Conservation (phyloP, 2,113 vertebrate species). For the mouse (Mus musculus) region DNA sequence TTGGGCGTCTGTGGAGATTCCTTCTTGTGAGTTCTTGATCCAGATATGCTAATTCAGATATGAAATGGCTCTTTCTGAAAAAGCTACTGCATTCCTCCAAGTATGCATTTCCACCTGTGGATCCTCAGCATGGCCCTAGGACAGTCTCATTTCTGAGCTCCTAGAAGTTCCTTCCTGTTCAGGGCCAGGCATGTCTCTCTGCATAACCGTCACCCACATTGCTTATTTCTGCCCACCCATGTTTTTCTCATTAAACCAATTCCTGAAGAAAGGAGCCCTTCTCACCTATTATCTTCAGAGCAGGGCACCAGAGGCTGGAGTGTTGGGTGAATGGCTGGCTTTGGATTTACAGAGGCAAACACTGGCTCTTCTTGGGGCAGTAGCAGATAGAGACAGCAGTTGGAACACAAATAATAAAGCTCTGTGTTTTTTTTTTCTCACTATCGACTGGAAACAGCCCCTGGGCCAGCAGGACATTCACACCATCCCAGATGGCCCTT, state of each 20-base stretch:
- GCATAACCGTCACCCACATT: neutral
- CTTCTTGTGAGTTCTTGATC: neutral
- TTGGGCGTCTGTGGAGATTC: neutral
- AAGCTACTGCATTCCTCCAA: neutral
- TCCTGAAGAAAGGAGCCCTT: neutral
- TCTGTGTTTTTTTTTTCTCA: neutral
- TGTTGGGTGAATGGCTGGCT: neutral
- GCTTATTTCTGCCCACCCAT: neutral
- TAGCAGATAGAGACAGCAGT: neutral
- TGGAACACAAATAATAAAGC: neutral
- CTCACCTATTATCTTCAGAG: neutral
- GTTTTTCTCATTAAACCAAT: neutral
- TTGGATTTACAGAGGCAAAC: neutral
- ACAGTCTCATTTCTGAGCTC: neutral
- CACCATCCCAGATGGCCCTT: neutral
- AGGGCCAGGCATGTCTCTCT: too few relatives aligned
- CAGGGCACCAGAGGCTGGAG: too few relatives aligned
- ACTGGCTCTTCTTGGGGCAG: neutral
- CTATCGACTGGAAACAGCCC: neutral
- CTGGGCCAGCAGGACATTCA: neutral
- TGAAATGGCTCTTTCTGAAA: neutral
- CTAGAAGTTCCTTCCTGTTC: neutral
- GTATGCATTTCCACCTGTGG: neutral
- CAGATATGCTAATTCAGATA: fast-evolving
- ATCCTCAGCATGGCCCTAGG: neutral